Base-by-base conservation (phyloP, 2,888 invertebrate genomes). In the Axea sp. region DNA sequence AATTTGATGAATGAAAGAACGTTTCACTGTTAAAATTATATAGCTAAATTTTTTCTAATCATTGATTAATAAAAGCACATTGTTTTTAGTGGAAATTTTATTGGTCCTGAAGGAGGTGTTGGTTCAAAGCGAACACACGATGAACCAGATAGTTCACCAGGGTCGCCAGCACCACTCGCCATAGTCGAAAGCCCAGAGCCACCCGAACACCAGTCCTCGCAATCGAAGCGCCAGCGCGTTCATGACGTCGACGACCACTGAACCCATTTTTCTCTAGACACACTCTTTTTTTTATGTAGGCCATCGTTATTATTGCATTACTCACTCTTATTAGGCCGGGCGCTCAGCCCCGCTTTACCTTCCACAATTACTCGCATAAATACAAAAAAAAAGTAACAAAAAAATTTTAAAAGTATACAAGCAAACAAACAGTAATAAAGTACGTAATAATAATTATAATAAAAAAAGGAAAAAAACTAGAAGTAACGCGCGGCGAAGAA, bases 141-240 rank as follows among this genome's bases (percentile, higher is more conserved):
- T 9, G 87, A 87, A 60, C 83, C 86, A 17, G 87, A 87, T 45
- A 87, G 87, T 80, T 87, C 86, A 67, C 86, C 87, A 26, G 87
- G 87, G 15, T 87, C 87, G 49, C 87, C 87, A 35, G 86, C 87
- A 28, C 86, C 87, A 26, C 81, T 87, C 39, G 87, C 87, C 28
- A 87, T 87, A 72, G 87, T 87, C 28, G 87, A 87, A 76, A 87
- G 87, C 78, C 87, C 87, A 2, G 87, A 87, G 73, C 86, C 87
- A 31, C 71, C 81, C 8, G 87, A 87, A 11, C 83, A 83, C 51
- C 84, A 81, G 35, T 75, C 77, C 39, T 51, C 79, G 60, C 80
- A 81, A 49, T 75, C 81, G 39, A 87, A 87, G 76, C 87, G 87
- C 78, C 86, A 84, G 76, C 87, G 87, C 75, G 79, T 86, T 14